Evolutionary conservation across 1,140 invertebrate species (phyloP).

Genomic region (Oedothorax gibbosus): DNA sequence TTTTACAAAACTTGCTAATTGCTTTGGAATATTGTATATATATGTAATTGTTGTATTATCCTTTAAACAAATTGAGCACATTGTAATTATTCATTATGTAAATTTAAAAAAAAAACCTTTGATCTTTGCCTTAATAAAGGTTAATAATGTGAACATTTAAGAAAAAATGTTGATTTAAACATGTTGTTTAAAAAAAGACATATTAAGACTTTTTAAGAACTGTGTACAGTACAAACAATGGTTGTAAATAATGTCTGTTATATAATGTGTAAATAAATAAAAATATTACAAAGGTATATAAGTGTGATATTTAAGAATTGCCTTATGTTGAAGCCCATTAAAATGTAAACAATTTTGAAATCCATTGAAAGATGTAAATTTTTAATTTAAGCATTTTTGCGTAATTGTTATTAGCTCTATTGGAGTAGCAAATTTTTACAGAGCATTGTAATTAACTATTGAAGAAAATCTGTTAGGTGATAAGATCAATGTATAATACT

Average conservation of each 20-base stretch:
- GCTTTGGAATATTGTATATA: background rate
- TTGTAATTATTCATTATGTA: no score
- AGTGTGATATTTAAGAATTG: conserved; percentile 30
- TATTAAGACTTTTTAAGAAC: no score
- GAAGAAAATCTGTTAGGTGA: no score
- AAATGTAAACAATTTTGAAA: conserved; percentile 1
- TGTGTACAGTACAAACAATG: no score
- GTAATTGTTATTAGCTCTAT: background rate
- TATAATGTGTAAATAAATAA: background rate
- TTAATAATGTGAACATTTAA: background rate
- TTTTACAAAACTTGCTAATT: background rate
- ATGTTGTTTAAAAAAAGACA: background rate
- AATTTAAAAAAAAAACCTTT: no score
- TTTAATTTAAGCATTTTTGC: conserved; percentile 5
- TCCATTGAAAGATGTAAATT: background rate
- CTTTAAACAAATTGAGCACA: background rate
- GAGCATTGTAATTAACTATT: no score
- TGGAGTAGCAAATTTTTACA: no score
- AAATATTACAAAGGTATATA: conserved; percentile 6
- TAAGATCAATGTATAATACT: no score
- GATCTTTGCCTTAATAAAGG: no score
- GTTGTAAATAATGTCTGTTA: background rate
- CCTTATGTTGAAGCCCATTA: conserved; percentile 21
- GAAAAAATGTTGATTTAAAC: conserved; percentile 1
- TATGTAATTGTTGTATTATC: background rate